A percentile compares a stretch with the other conserved stretches of the same genome.
phyloP scores from a whole-genome alignment of 2,888 invertebrate species.

The Diplazon laetatorius region DNA sequence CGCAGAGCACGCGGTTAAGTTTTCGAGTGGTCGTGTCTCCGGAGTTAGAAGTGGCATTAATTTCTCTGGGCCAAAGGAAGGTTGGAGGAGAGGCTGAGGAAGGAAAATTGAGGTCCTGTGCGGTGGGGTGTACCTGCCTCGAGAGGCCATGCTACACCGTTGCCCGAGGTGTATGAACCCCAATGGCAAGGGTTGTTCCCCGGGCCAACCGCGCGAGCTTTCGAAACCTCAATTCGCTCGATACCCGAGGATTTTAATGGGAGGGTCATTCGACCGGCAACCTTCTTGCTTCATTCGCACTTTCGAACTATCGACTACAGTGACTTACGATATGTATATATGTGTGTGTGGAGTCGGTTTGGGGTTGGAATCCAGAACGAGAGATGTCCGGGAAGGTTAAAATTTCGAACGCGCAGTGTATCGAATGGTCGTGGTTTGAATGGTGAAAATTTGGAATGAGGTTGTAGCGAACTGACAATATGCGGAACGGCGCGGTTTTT shows the following conservation, averaged over 20 bases:
- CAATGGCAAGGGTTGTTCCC: background rate
- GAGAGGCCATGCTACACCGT: constrained; percentile 34
- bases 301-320: constrained; percentile 14
- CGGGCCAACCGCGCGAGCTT: constrained; percentile 1
- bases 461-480: no score
- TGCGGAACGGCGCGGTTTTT: no score
- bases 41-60: constrained; percentile 76
- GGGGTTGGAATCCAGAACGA: no score
- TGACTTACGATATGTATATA: no score
- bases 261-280: constrained; percentile 8
- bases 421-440: no score
- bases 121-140: constrained; percentile 48
- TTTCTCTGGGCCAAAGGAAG: constrained; percentile 69
- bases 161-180: constrained; percentile 30
- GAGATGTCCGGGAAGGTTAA: no score
- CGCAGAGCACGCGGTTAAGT: constrained; percentile 69
- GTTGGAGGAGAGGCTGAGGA: constrained; percentile 39
- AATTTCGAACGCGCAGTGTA: no score
- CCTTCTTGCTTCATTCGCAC: constrained; percentile 11
- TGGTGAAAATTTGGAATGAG: no score
- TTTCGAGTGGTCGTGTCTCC: constrained; percentile 75
- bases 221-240: constrained; percentile 34
- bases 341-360: no score
- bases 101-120: constrained; percentile 59
- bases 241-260: background rate